A percentile compares a stretch with the other conserved stretches of the same genome.
These are phyloP conservation scores for Mimas tiliae DNA, from an alignment of 2,888 invertebrate genomes.

Conservation along the genomic window DNA sequence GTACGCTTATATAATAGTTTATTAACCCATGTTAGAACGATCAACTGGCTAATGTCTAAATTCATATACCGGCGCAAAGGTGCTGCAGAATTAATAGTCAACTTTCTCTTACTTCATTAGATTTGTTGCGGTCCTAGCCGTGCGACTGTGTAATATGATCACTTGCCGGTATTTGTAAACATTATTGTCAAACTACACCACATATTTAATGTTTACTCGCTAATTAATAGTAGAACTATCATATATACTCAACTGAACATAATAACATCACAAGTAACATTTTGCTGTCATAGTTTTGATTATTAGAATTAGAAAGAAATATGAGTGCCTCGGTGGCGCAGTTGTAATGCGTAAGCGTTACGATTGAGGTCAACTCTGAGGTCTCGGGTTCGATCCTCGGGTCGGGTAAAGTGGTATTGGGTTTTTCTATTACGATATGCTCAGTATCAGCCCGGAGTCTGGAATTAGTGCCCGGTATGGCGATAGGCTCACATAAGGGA, in stretches of 20 bases:
- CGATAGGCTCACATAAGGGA: too few species aligned
- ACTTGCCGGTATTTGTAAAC: slow-evolving; percentile 21
- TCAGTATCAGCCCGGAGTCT: too few species aligned
- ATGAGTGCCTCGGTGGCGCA: too few species aligned
- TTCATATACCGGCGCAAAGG: slow-evolving; percentile 12
- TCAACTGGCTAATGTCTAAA: slow-evolving; percentile 8
- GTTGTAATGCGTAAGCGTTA: too few species aligned
- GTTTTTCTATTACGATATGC: too few species aligned
- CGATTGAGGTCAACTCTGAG: too few species aligned
- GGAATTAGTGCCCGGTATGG: too few species aligned
- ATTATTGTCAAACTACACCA: neutral
- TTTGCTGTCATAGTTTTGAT: too few species aligned
- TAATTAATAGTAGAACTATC: neutral
- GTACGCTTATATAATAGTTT: slow-evolving; percentile 8
- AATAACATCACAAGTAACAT: too few species aligned
- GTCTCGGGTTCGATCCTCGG: too few species aligned
- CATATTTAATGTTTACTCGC: neutral
- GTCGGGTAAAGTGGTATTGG: too few species aligned
- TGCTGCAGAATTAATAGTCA: slow-evolving; percentile 25
- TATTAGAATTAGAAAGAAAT: too few species aligned
- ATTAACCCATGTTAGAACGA: slow-evolving; percentile 6
- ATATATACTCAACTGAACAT: neutral
- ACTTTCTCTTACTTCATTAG: slow-evolving; percentile 23
- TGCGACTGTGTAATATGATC: slow-evolving; percentile 26
- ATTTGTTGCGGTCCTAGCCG: neutral